Conservation (phyloP, 2,797 vertebrate genomes). For the Bradypus variegatus region DNA sequence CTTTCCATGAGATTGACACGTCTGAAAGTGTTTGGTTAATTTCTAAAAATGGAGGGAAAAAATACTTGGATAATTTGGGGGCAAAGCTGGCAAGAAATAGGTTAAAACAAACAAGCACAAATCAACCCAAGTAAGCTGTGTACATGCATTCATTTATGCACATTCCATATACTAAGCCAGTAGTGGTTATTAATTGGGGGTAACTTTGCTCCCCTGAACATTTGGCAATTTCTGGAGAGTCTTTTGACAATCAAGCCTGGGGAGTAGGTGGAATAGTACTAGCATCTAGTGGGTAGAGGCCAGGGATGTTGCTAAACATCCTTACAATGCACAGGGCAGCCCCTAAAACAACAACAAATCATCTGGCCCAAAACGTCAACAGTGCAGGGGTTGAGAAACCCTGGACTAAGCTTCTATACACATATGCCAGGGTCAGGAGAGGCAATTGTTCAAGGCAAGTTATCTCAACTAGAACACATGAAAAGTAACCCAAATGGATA, state of each 20-base stretch:
- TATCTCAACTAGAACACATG: background rate
- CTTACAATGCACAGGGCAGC: background rate
- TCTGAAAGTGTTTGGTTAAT: background rate
- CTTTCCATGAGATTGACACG: background rate
- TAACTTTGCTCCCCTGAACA: background rate
- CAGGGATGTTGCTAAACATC: background rate
- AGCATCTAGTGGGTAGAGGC: background rate
- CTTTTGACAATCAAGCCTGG: background rate
- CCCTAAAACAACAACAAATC: background rate
- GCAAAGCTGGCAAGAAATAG: background rate
- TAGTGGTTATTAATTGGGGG: background rate
- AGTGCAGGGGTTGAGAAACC: background rate
- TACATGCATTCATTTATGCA: background rate
- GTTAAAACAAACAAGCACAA: background rate
- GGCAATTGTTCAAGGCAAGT: background rate
- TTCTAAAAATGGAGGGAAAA: background rate
- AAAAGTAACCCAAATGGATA: background rate
- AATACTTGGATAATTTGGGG: background rate
- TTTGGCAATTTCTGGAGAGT: background rate
- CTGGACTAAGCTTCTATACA: accelerated
- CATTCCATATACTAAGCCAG: background rate
- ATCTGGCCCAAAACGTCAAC: background rate
- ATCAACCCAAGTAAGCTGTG: background rate
- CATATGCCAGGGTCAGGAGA: accelerated
- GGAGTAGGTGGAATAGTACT: too few relatives aligned